Evolutionary conservation across 2,113 vertebrate species (phyloP).

Genomic region (Chascanopsetta lugubris): DNA sequence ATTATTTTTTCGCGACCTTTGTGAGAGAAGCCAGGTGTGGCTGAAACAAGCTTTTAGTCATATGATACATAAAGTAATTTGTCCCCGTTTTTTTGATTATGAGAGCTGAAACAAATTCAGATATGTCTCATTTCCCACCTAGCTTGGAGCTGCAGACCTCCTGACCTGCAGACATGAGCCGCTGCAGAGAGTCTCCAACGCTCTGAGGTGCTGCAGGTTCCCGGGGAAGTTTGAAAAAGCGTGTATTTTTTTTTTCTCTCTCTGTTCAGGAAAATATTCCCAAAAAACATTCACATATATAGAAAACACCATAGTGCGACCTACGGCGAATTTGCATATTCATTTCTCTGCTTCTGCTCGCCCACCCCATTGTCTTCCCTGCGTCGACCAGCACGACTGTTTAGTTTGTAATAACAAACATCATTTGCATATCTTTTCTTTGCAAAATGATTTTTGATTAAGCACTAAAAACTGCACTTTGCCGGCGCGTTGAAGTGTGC

Average conservation of each 20-base stretch:
- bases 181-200: neutral
- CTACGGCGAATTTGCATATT: constrained; percentile 9
- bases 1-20: constrained; percentile 35
- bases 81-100: neutral
- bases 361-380: neutral
- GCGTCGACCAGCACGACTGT: constrained; percentile 24
- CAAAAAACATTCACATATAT: no score
- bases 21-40: no score
- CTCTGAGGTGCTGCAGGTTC: constrained; percentile 38
- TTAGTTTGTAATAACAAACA: constrained; percentile 49
- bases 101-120: neutral
- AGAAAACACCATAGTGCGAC: no score
- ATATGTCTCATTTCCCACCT: neutral
- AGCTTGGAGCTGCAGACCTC: constrained; percentile 8
- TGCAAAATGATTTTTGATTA: constrained; percentile 65
- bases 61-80: neutral
- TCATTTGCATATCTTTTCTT: constrained; percentile 59
- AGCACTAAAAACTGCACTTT: constrained; percentile 54
- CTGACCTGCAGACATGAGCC: constrained; percentile 26
- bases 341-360: neutral
- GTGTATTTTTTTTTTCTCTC: neutral
- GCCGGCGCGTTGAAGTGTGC: constrained; percentile 41
- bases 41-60: constrained; percentile 2
- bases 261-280: no score
- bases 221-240: constrained; percentile 8